Evolutionary conservation across 1,140 invertebrate species (phyloP), one percentile per base, ranked within the genome.

Genomic region (Calephelis virginiensis): DNA sequence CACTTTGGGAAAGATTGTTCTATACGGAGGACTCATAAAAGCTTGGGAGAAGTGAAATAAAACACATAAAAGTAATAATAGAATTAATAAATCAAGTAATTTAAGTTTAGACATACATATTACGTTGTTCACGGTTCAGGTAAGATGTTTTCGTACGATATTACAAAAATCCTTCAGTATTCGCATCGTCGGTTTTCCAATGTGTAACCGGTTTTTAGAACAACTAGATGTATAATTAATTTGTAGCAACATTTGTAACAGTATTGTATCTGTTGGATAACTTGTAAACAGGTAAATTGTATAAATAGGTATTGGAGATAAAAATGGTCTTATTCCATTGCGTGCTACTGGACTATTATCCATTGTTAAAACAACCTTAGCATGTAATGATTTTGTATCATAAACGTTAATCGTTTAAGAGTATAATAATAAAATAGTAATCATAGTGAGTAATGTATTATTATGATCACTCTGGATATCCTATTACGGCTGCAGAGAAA

Each of bases 131-230:
- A 38, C 56, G 56, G 37, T 59, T 59, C 7, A 59, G 38, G 56
- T 59, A 38, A 38, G 11, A 4, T 59, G n/a, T 59, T 59, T 59
- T 59, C 56, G 37, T 40, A 38, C 12, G n/a, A 59, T 59, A 40
- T 59, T 59, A 40, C 56, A 59, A 59, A 59, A 59, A 59, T n/a
- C 56, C 56, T 59, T 59, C 37, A 59, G 37, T 59, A 37, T 59
- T 59, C 56, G 56, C 56, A 38, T 59, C 37, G 53, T 37, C 56
- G 56, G 56, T 40, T 59, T 56, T 40, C 56, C 56, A 40, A 59
- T 37, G 37, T 59, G n/a, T 59, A 59, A 59, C 53, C 53, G 53
- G 53, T 59, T 38, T 5, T 59, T 37, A 28, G 12, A 8, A 8
- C 14, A 38, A 5, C 53, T 59, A 12, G 28, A 59, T 12, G 38